Conservation (phyloP, 1,140 invertebrate genomes). For the Diachasma alloeum region DNA sequence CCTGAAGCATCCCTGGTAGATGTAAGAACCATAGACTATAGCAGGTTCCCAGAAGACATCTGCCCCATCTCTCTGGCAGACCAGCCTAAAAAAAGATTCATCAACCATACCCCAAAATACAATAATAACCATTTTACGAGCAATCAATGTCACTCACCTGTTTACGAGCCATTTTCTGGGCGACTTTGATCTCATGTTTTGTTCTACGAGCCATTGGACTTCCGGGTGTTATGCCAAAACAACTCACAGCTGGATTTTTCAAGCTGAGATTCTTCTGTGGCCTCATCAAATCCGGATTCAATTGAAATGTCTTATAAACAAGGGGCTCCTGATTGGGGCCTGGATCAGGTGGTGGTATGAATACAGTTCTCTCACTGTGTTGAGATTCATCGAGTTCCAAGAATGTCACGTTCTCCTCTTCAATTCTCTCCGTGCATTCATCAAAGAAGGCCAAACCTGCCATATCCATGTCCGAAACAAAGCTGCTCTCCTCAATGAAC, state of each 20-base stretch:
- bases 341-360: slow-evolving; percentile 94
- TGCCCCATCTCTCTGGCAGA: slow-evolving; percentile 87
- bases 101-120: background rate
- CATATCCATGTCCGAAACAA: slow-evolving; percentile 95
- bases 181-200: slow-evolving; percentile 92
- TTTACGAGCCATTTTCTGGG: slow-evolving; percentile 86
- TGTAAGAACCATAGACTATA: slow-evolving; percentile 98
- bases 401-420: slow-evolving; percentile 70
- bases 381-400: slow-evolving; percentile 80
- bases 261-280: slow-evolving; percentile 57
- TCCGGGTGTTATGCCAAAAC: slow-evolving; percentile 71
- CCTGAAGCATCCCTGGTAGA: slow-evolving; percentile 70
- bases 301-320: slow-evolving; percentile 61
- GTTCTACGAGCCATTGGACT: slow-evolving; percentile 92
- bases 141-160: slow-evolving; percentile 58
- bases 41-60: slow-evolving; percentile 86
- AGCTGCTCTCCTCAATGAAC: slow-evolving; percentile 98
- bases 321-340: slow-evolving; percentile 53
- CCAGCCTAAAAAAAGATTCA: slow-evolving; percentile 50
- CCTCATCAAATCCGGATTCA: slow-evolving; percentile 70
- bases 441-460: slow-evolving; percentile 93
- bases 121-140: slow-evolving; percentile 16
- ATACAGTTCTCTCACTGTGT: slow-evolving; percentile 90
- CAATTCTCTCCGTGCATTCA: slow-evolving; percentile 88
- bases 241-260: slow-evolving; percentile 56